Percentiles rank a stretch among this genome's conserved stretches.
Evolutionary conservation across 2,113 vertebrate species (phyloP).

Genomic region (Regulus satrapa): DNA sequence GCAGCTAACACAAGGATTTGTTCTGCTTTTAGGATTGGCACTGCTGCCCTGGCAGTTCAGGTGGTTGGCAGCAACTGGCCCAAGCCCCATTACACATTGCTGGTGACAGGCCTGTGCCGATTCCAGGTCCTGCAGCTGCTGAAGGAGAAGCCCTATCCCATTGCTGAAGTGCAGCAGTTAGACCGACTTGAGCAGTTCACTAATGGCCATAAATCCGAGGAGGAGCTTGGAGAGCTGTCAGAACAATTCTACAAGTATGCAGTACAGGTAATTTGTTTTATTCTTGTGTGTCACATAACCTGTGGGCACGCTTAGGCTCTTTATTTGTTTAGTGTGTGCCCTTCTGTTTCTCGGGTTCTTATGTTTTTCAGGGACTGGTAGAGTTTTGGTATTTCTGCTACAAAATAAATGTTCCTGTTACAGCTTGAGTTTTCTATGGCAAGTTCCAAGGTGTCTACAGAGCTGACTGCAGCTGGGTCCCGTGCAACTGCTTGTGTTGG

Average conservation of each 20-base stretch:
- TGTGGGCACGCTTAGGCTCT: fast-evolving
- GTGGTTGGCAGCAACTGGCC: constrained; percentile 99
- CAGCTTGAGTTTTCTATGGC: fast-evolving
- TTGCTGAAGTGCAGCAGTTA: constrained; percentile 91
- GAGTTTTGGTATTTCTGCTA: not conserved
- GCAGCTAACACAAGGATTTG: not conserved
- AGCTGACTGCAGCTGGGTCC: not conserved
- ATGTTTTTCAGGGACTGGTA: fast-evolving
- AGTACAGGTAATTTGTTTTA: constrained; percentile 78
- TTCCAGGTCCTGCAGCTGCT: constrained; percentile 85
- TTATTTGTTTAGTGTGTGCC: not conserved
- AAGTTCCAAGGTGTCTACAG: not conserved
- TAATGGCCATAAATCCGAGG: constrained; percentile 64
- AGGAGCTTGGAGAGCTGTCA: constrained; percentile 83
- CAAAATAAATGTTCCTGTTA: not conserved
- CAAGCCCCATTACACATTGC: constrained; percentile 92
- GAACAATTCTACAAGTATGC: constrained; percentile 91
- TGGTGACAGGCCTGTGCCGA: constrained; percentile 91
- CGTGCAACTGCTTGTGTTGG: not conserved
- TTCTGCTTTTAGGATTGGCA: constrained; percentile 83
- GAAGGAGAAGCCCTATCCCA: constrained; percentile 86
- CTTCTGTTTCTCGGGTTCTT: not conserved
- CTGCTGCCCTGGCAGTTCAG: constrained; percentile 89
- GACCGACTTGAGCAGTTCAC: constrained; percentile 89
- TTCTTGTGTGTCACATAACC: fast-evolving